Base-by-base conservation (phyloP, 2,888 invertebrate species). In the Drosophila cognata region DNA sequence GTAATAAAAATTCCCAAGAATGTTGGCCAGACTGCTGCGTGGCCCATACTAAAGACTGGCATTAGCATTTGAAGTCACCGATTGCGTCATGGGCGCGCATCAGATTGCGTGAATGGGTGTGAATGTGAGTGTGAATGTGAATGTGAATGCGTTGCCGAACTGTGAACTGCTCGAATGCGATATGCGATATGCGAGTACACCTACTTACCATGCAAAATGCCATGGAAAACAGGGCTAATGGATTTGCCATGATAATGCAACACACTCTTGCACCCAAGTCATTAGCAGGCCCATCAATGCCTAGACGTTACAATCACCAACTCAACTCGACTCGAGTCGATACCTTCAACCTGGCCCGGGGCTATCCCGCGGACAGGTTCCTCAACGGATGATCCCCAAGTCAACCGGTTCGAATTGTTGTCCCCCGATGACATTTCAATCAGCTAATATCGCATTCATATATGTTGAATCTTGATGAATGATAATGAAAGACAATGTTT, bases 1-100 rank as follows among this genome's bases (percentile, higher is more conserved):
- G 73, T 82, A 74, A 89, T 89, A 89, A 79, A 86, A 85, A 84
- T 77, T 77, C 87, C 62, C 66, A 71, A 75, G 82, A 78, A 71
- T 81, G 73, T 75, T 65, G 64, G 50, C 77, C 61, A 77, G 67
- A 65, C 64, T 43, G 36, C 69, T 74, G 73, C 67, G 74, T 71
- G 83, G 63, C 81, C 72, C 83, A 85, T 83, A 83, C 84, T 75
- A 88, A 82, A 85, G 81, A 78, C 81, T 52, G 51, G 41, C 63
- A 84, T 85, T 84, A 86, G 79, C 89, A 84, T 89, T 71, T 72
- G 41, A 38, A 74, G 25, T 50, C 38, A 11, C 43, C 43, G 63
- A 81, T 84, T 84, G 76, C 82, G 82, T 84, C 80, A 84, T 77
- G 58, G 50, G 53, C 36, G 58, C 60, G 46, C 60, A 35, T 61